Conservation (phyloP, 2,888 invertebrate genomes). For the Andrena marginata region DNA sequence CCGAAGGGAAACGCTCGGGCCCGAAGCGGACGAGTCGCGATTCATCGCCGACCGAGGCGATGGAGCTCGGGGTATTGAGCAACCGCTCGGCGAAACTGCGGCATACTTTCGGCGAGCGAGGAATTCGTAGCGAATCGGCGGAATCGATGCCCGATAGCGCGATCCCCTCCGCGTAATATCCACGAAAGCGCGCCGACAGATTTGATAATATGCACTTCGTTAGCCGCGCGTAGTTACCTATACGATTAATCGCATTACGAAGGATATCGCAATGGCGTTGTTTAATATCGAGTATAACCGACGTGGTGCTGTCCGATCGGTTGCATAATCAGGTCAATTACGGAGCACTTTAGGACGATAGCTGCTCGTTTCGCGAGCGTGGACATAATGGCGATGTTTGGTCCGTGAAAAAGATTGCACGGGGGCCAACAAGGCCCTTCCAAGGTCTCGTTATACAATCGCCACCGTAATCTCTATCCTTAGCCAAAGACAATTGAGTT, state of each 20-base stretch:
- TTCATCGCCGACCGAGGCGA: constrained; percentile 9
- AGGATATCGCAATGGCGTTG: constrained; percentile 14
- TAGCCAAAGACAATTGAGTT: constrained; percentile 16
- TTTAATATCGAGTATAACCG: constrained; percentile 1
- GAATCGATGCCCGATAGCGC: constrained; percentile 1
- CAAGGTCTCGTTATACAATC: constrained; percentile 23
- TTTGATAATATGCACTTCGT: background rate
- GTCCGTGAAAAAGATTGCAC: constrained; percentile 29
- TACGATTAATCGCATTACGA: constrained; percentile 20
- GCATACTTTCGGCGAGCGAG: background rate
- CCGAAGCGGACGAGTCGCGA: background rate
- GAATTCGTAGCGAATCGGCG: background rate
- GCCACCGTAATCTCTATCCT: constrained; percentile 29
- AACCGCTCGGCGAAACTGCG: constrained; percentile 12
- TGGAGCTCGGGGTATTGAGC: constrained; percentile 14
- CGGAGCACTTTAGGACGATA: constrained; percentile 36
- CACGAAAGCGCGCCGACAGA: background rate
- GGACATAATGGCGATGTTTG: constrained; percentile 8
- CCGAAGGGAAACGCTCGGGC: constrained; percentile 15
- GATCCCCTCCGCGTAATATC: background rate
- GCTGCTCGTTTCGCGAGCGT: constrained; percentile 19
- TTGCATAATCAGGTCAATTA: constrained; percentile 55
- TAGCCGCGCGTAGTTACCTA: background rate
- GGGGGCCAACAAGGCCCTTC: background rate
- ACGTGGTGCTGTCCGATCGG: constrained; percentile 41